Evolutionary conservation across 2,113 vertebrate genomes (phyloP).

Genomic region (Channa maculata): DNA sequence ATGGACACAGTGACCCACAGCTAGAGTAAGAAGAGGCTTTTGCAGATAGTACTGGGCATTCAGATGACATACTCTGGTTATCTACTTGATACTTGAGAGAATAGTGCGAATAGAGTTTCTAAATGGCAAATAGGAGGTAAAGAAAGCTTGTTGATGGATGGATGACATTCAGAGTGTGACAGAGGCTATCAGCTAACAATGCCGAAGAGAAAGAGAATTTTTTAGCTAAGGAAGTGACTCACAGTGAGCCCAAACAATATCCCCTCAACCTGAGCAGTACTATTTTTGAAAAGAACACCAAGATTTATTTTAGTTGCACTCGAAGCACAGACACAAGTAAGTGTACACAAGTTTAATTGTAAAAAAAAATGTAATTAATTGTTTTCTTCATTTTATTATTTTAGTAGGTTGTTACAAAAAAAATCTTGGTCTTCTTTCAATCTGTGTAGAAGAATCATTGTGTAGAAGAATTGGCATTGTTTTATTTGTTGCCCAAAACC

Average conservation of each 20-base stretch:
- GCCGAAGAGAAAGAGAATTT: conserved; percentile 1
- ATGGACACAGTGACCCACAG: conserved; percentile 41
- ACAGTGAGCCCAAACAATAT: conserved; percentile 11
- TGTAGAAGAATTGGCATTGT: not conserved
- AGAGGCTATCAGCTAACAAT: conserved; percentile 14
- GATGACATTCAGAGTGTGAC: conserved; percentile 4
- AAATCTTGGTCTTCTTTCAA: conserved; percentile 67
- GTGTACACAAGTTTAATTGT: not conserved
- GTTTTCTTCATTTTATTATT: not conserved
- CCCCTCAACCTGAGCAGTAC: conserved; percentile 19
- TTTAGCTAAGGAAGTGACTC: not conserved
- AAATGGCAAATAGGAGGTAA: conserved; percentile 2
- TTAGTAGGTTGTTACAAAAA: conserved; percentile 1
- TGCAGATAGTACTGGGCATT: conserved; percentile 66
- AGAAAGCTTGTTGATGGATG: conserved; percentile 4
- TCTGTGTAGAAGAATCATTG: not conserved
- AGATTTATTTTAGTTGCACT: conserved; percentile 48
- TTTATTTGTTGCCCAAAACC: conserved; percentile 67
- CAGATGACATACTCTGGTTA: conserved; percentile 14
- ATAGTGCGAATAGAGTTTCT: not conserved
- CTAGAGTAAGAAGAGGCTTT: conserved; percentile 48
- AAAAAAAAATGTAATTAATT: not conserved
- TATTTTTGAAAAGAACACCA: conserved; percentile 57
- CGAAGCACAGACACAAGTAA: not conserved
- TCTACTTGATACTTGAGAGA: conserved; percentile 13